Conservation (phyloP, 2,113 vertebrate species). For the Alethe castanea region DNA sequence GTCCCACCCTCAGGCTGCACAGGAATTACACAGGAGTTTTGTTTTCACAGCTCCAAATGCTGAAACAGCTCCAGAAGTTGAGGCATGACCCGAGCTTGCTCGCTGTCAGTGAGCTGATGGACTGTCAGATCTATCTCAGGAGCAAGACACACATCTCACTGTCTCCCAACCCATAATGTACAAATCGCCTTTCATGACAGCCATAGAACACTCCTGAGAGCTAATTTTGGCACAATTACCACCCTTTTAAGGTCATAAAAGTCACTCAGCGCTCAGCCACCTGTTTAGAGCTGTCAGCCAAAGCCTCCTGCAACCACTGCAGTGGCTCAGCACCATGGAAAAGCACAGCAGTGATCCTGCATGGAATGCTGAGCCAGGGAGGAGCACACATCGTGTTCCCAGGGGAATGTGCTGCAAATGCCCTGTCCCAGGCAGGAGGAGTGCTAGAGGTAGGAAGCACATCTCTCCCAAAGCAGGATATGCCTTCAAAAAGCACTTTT, state of each 20-base stretch:
- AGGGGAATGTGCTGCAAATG: neutral
- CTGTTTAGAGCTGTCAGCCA: constrained; percentile 36
- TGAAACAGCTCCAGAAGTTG: neutral
- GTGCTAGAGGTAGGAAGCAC: neutral
- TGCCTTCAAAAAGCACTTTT: neutral
- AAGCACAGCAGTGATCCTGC: neutral
- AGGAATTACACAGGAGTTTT: neutral
- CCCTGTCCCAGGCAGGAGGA: neutral
- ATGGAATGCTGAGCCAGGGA: neutral
- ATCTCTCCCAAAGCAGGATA: neutral
- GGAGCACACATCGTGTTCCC: neutral
- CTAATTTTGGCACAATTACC: constrained; percentile 34
- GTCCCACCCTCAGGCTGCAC: neutral
- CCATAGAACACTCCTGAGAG: constrained; percentile 48
- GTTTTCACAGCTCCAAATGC: neutral
- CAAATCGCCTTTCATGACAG: constrained; percentile 41
- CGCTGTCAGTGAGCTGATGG: neutral
- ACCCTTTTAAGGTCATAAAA: constrained; percentile 23
- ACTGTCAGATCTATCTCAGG: neutral
- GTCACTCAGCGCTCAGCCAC: constrained; percentile 44
- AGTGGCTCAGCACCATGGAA: neutral
- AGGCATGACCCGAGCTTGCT: neutral
- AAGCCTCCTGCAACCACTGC: neutral
- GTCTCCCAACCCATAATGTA: neutral
- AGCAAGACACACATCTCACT: neutral